Base-by-base conservation (phyloP, 2,113 vertebrate species). In the Dolichotis patagonum region DNA sequence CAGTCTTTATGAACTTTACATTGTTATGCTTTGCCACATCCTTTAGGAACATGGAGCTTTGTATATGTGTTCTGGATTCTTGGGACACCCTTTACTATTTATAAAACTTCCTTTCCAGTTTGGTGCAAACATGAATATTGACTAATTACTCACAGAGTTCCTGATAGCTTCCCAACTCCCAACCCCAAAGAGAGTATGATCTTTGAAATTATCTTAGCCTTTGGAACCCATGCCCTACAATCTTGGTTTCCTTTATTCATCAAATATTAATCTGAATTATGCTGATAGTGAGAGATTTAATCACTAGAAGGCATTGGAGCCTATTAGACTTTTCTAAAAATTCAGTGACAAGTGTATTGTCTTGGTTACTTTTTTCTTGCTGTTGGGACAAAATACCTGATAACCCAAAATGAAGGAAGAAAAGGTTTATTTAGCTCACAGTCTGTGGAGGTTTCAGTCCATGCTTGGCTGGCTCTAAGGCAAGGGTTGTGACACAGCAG, bases 211-310 rank as follows among this genome's bases (percentile, higher is more conserved):
- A 65, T 28, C 81, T 56, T 69, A 30, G n/a, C 38, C 67, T 86
- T 86, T 78, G 43, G n/a, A 54, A 32, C 3, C 5, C 7, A 60
- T 22, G 58, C 14, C 38, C 22, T 63, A 32, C 28, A 67, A 60
- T 90, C 26, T 77, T 56, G 6, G 52, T 86, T 85, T 73, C 60
- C 52, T 92, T 92, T 73, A n/a, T 81, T 95, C 85, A 80, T 67
- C 85, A 63, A 82, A 80, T 81, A 58, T 83, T 46, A 94, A 35
- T 73, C 30, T 56, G 38, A 65, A 65, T 30, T 81, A 78, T 62
- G 30, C 28, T 85, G 41, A 63, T 0, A 83, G 43, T 7, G 19
- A 73, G 35, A 95, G 60, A 91, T 91, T 63, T 77, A 26, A 65
- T 73, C 58, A 49, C 26, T n/a, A 49, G 84, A 89, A 69, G 41